phyloP scores from a whole-genome alignment of 2,113 vertebrate genomes.

The Ictalurus furcatus region DNA sequence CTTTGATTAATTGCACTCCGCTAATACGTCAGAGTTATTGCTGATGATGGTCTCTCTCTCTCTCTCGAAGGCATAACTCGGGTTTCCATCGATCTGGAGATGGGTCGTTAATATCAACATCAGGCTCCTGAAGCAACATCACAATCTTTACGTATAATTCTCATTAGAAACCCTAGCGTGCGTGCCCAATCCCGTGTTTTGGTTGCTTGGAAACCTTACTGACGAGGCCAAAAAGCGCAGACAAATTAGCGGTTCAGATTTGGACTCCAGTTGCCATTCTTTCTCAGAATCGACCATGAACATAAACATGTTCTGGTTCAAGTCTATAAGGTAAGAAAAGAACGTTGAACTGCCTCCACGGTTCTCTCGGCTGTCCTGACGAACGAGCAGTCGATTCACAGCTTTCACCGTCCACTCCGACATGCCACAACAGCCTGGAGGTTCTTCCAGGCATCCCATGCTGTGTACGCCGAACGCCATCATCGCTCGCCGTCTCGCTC shows the following conservation, averaged over 20 bases:
- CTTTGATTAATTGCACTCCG: conserved; percentile 17
- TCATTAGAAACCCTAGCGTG: background rate
- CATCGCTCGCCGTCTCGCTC: background rate
- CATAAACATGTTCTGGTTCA: background rate
- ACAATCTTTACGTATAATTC: background rate
- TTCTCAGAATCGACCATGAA: background rate
- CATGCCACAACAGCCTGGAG: background rate
- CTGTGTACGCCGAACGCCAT: background rate
- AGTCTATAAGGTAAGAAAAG: background rate
- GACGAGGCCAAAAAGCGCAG: background rate
- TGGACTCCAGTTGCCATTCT: background rate
- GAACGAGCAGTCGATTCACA: background rate
- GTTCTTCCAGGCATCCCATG: background rate
- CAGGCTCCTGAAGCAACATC: background rate
- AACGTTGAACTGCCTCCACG: background rate
- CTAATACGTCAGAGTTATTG: background rate
- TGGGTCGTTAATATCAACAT: background rate
- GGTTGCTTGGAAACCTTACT: background rate
- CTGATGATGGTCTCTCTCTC: background rate
- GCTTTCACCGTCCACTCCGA: background rate
- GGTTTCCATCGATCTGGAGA: background rate
- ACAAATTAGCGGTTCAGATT: background rate
- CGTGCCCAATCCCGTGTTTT: background rate
- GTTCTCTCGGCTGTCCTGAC: background rate
- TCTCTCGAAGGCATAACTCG: background rate